A percentile compares a stretch with the other conserved stretches of the same genome.
Conservation (phyloP, 2,888 invertebrate genomes). For the Lasioglossum pauxillum region DNA sequence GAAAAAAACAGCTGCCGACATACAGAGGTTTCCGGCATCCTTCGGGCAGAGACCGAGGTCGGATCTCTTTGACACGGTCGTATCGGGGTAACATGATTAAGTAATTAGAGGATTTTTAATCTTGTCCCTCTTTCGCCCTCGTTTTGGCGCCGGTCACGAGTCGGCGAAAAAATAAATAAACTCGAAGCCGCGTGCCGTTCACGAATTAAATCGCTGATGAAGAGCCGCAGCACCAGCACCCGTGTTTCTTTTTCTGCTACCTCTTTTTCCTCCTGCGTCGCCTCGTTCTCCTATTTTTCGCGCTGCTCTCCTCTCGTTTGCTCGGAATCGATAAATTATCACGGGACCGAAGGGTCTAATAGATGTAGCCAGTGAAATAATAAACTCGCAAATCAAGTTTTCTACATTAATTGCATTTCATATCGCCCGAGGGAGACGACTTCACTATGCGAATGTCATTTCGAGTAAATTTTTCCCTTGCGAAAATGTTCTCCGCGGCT, state of each 20-base stretch:
- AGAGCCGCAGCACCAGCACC: conserved; percentile 62
- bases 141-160: conserved; percentile 75
- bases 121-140: conserved; percentile 76
- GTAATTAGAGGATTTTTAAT: conserved; percentile 82
- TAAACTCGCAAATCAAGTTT: no score
- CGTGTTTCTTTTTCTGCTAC: conserved; percentile 41
- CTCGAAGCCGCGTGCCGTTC: conserved; percentile 73
- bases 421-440: no score
- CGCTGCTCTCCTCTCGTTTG: conserved; percentile 46
- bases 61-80: conserved; percentile 79
- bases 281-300: conserved; percentile 13
- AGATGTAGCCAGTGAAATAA: no score
- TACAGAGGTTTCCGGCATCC: conserved; percentile 9
- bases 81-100: conserved; percentile 81
- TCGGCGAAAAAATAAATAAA: conserved; percentile 81
- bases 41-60: conserved; percentile 18
- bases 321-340: conserved; percentile 77
- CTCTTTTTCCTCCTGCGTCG: conserved; percentile 27
- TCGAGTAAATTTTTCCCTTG: no score
- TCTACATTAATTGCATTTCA: no score
- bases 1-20: background rate
- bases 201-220: conserved; percentile 83
- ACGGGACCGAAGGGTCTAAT: conserved; percentile 15
- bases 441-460: no score
- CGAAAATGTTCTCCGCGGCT: no score